These are phyloP conservation scores for Nannoperca australis DNA, from an alignment of 2,797 vertebrate genomes.

Conservation along the genomic window DNA sequence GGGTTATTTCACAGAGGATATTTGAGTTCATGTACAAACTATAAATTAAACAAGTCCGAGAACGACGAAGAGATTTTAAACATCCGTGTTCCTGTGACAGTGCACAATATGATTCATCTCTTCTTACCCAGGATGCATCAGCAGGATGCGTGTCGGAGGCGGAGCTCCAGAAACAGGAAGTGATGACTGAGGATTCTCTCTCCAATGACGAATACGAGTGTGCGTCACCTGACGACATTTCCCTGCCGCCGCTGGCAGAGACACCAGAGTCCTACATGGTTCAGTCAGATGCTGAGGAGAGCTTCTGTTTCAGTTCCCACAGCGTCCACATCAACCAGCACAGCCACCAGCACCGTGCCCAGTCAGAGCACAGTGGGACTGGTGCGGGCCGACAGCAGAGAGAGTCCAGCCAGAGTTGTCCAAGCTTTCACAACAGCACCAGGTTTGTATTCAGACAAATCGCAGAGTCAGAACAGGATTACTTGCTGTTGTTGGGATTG, in stretches of 20 bases:
- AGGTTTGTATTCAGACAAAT: constrained; percentile 43
- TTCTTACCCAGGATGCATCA: constrained; percentile 70
- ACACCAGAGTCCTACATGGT: constrained; percentile 90
- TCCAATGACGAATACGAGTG: constrained; percentile 93
- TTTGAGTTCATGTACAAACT: neutral
- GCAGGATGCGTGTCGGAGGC: constrained; percentile 61
- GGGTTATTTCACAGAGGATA: no score
- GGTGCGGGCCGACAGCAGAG: constrained; percentile 49
- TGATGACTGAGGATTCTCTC: constrained; percentile 83
- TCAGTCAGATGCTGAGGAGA: constrained; percentile 89
- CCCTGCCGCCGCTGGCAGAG: constrained; percentile 91
- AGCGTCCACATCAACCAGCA: constrained; percentile 78
- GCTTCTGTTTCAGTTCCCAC: constrained; percentile 80
- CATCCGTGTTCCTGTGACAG: neutral
- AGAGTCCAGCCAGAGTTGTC: constrained; percentile 76
- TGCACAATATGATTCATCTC: neutral
- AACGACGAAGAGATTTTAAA: neutral
- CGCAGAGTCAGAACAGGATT: neutral
- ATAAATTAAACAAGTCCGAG: neutral
- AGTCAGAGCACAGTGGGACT: constrained; percentile 48
- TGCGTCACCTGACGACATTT: constrained; percentile 92
- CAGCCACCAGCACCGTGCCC: constrained; percentile 80
- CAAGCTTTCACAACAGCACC: constrained; percentile 46
- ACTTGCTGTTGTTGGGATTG: neutral
- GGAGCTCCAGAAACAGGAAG: constrained; percentile 81